phyloP scores from a whole-genome alignment of 2,888 invertebrate species.

The Acleris sparsana region DNA sequence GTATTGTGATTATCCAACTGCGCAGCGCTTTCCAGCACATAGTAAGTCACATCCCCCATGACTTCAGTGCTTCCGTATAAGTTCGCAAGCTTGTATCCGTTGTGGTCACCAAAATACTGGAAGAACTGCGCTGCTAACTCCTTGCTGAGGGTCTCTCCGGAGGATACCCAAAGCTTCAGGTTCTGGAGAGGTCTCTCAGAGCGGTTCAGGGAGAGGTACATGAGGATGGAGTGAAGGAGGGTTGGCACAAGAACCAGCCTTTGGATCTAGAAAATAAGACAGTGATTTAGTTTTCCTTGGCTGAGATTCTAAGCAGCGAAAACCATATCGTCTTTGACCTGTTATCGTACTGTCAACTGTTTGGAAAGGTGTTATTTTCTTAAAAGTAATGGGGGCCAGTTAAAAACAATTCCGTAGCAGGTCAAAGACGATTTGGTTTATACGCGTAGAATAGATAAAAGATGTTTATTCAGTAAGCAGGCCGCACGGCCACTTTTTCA shows the following conservation, averaged over 20 bases:
- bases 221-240: constrained; percentile 89
- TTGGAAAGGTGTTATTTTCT: no score
- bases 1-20: constrained; percentile 86
- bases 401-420: no score
- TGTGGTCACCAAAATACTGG: constrained; percentile 86
- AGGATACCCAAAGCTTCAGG: constrained; percentile 92
- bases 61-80: constrained; percentile 96
- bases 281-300: neutral
- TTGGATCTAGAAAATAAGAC: constrained; percentile 83
- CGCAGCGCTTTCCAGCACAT: constrained; percentile 84
- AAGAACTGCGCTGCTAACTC: constrained; percentile 90
- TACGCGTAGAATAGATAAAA: no score
- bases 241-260: constrained; percentile 94
- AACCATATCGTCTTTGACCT: no score
- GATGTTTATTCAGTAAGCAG: no score
- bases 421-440: no score
- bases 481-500: no score
- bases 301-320: no score
- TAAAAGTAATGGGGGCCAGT: no score
- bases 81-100: constrained; percentile 88
- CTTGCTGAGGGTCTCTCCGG: constrained; percentile 91
- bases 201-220: constrained; percentile 87
- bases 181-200: constrained; percentile 80
- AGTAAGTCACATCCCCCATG: constrained; percentile 95
- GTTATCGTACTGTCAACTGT: no score